These are phyloP conservation scores for Osedax fenrisi DNA, from an alignment of 2,888 invertebrate species.

Conservation along the genomic window DNA sequence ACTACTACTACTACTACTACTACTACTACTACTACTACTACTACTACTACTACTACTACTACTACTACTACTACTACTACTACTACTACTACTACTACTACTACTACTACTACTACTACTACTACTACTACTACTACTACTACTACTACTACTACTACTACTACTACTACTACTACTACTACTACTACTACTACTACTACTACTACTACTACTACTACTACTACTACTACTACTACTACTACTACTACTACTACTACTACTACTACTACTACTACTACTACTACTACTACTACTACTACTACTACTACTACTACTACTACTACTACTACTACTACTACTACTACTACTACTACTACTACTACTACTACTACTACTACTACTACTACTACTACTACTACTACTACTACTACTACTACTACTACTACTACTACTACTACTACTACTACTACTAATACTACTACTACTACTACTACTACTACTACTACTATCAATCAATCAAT, in stretches of 20 bases:
- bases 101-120: background rate
- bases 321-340: background rate
- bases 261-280: background rate
- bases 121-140: background rate
- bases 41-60: background rate
- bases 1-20: background rate
- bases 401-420: no score
- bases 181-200: background rate
- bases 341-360: background rate
- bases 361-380: no score
- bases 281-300: background rate
- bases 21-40: background rate
- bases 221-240: background rate
- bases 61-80: background rate
- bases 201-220: background rate
- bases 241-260: background rate
- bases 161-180: background rate
- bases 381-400: no score
- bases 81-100: background rate
- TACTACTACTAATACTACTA: no score
- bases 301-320: constrained; percentile 2
- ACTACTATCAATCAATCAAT: no score
- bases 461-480: no score
- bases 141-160: background rate
- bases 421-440: no score